A percentile compares a stretch with the other conserved stretches of the same genome.
These are phyloP conservation scores for Hemichromis elongatus DNA, from an alignment of 2,113 vertebrate species.

Conservation along the genomic window DNA sequence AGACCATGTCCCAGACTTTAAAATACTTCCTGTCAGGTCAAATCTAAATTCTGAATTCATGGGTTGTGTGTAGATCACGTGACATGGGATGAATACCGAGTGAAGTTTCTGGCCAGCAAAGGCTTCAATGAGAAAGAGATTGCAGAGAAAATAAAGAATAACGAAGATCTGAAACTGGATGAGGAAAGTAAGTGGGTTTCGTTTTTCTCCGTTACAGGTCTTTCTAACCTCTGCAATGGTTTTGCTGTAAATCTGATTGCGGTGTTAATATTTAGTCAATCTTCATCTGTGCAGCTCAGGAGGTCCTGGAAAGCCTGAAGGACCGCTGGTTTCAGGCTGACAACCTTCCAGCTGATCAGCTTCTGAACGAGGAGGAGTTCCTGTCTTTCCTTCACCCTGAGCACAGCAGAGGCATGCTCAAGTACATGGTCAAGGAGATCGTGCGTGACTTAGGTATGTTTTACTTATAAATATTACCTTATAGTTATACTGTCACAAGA, in stretches of 20 bases:
- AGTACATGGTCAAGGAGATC: conserved; percentile 96
- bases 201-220: background rate
- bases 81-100: conserved; percentile 91
- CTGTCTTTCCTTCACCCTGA: conserved; percentile 93
- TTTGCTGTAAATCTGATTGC: background rate
- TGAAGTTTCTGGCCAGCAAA: conserved; percentile 93
- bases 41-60: background rate
- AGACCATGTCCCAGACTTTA: background rate
- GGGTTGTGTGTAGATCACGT: conserved; percentile 75
- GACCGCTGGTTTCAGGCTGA: conserved; percentile 98
- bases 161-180: conserved; percentile 89
- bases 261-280: background rate
- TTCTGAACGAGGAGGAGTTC: conserved; percentile 89
- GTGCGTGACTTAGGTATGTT: conserved; percentile 85
- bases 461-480: background rate
- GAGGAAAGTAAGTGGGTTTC: conserved; percentile 89
- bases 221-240: background rate
- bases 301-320: conserved; percentile 92
- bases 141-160: conserved; percentile 85
- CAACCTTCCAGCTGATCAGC: conserved; percentile 83
- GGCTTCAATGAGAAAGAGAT: conserved; percentile 88
- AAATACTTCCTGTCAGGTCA: background rate
- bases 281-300: conserved; percentile 78
- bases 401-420: conserved; percentile 92
- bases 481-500: background rate